Percentiles rank a stretch among this genome's conserved stretches.
These are phyloP conservation scores for Agrotis puta DNA, from an alignment of 2,888 invertebrate genomes.

Conservation along the genomic window DNA sequence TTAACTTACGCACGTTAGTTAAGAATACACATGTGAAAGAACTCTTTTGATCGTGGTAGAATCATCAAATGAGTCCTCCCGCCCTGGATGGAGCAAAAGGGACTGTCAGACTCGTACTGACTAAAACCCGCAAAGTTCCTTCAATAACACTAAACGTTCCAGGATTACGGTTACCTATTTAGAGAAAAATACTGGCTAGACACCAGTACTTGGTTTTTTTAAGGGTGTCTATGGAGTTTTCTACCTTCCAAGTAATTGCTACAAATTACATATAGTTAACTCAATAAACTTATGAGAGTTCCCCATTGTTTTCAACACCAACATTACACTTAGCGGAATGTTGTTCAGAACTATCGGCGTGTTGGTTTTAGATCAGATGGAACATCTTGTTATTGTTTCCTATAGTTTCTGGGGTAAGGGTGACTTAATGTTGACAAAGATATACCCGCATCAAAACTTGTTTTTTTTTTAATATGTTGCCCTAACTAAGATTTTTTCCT, in stretches of 20 bases:
- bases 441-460: too few species aligned
- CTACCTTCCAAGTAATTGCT: not conserved
- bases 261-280: not conserved
- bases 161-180: too few species aligned
- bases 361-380: constrained; percentile 27
- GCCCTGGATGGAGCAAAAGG: too few species aligned
- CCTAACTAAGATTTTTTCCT: not conserved
- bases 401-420: not conserved
- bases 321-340: constrained; percentile 13
- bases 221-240: too few species aligned
- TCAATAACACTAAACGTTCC: too few species aligned
- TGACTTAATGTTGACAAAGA: too few species aligned
- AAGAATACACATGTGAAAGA: not conserved
- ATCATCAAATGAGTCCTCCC: too few species aligned
- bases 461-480: not conserved
- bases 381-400: constrained; percentile 36
- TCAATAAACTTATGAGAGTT: constrained; percentile 5
- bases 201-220: too few species aligned
- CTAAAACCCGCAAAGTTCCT: too few species aligned
- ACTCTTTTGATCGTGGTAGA: not conserved
- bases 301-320: constrained; percentile 10
- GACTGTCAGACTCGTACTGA: too few species aligned
- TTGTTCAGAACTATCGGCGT: constrained; percentile 22
- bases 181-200: too few species aligned
- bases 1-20: not conserved